Evolutionary conservation across 92 coral and sea anemone species (phyloP).

Genomic region (Metridium senile): DNA sequence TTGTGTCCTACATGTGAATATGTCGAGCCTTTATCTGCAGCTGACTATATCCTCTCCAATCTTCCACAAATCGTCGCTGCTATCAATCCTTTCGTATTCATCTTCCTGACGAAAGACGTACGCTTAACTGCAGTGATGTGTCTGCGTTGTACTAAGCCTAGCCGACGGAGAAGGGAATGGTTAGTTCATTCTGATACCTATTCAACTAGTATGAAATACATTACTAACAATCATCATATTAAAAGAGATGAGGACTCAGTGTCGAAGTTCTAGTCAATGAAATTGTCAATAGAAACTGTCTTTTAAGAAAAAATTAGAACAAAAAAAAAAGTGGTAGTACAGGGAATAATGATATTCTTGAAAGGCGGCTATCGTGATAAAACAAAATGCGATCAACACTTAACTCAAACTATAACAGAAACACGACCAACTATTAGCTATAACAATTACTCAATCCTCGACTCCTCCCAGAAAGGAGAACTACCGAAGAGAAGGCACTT

Average conservation of each 20-base stretch:
- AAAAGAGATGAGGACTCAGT: neutral
- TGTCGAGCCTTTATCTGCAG: neutral
- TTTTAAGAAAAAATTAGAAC: too few relatives aligned
- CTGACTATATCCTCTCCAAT: slow-evolving; percentile 37
- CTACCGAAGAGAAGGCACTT: too few relatives aligned
- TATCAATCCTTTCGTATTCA: slow-evolving; percentile 79
- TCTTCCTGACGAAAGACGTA: slow-evolving; percentile 80
- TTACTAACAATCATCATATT: slow-evolving; percentile 14
- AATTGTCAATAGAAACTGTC: too few relatives aligned
- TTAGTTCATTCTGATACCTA: slow-evolving; percentile 29
- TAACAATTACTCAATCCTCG: too few relatives aligned
- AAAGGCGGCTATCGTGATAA: too few relatives aligned
- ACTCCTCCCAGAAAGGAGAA: too few relatives aligned
- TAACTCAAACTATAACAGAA: too few relatives aligned
- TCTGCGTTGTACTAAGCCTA: slow-evolving; percentile 15
- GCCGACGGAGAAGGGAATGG: slow-evolving; percentile 10
- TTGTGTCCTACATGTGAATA: neutral
- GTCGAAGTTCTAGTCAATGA: neutral
- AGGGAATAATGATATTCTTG: too few relatives aligned
- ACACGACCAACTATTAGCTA: too few relatives aligned
- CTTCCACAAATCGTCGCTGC: slow-evolving; percentile 65
- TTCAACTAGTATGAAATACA: slow-evolving; percentile 22
- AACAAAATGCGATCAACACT: too few relatives aligned
- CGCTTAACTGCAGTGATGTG: slow-evolving; percentile 36
- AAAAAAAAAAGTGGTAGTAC: too few relatives aligned